A percentile compares a stretch with the other conserved stretches of the same genome.
Evolutionary conservation across 2,797 vertebrate species (phyloP).

Genomic region (Falco rusticolus): DNA sequence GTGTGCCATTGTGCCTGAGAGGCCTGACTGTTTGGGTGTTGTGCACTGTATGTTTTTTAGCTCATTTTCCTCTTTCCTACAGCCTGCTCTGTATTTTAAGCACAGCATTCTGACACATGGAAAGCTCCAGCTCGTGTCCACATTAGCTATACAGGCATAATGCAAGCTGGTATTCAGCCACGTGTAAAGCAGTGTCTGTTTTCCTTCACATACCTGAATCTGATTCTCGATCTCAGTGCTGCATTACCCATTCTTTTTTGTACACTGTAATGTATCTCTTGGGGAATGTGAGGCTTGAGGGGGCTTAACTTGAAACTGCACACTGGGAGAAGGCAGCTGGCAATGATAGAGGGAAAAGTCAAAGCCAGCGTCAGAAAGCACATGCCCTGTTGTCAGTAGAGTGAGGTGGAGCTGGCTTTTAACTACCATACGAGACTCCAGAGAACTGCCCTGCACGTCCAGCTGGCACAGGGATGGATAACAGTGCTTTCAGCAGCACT

Average conservation of each 20-base stretch:
- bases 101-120: neutral
- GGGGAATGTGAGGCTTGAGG: neutral
- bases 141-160: neutral
- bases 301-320: neutral
- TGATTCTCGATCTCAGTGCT: neutral
- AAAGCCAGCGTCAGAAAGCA: neutral
- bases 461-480: neutral
- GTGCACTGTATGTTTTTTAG: neutral
- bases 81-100: neutral
- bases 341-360: neutral
- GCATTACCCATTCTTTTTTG: neutral
- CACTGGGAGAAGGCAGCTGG: accelerated
- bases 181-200: neutral
- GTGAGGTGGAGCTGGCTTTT: neutral
- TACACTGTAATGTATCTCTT: neutral
- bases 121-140: neutral
- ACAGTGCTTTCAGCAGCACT: neutral
- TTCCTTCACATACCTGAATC: neutral
- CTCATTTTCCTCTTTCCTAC: neutral
- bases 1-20: neutral
- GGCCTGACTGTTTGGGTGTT: neutral
- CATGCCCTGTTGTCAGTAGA: neutral
- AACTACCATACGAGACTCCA: neutral
- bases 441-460: neutral
- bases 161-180: neutral